A percentile compares a stretch with the other conserved stretches of the same genome.
These are phyloP conservation scores for Melinaea marsaeus DNA, from an alignment of 2,888 invertebrate genomes.

Conservation along the genomic window DNA sequence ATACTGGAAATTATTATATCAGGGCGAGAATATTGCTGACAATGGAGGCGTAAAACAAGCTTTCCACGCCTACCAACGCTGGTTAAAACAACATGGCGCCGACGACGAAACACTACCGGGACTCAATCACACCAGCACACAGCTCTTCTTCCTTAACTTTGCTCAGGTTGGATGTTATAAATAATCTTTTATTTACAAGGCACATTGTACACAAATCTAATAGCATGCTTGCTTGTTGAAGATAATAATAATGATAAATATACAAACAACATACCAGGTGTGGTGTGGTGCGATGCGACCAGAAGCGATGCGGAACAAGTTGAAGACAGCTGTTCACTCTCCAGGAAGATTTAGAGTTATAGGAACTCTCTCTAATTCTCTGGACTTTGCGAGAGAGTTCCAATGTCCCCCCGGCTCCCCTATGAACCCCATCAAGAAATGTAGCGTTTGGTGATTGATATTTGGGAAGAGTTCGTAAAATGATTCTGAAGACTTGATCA, in stretches of 20 bases:
- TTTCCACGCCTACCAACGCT: conserved; percentile 89
- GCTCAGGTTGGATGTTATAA: conserved; percentile 78
- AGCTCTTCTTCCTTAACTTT: conserved; percentile 94
- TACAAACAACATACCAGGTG: conserved; percentile 60
- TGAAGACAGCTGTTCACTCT: conserved; percentile 90
- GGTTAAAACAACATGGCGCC: conserved; percentile 81
- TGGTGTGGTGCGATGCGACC: conserved; percentile 91
- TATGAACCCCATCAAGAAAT: conserved; percentile 89
- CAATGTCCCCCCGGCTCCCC: conserved; percentile 83
- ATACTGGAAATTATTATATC: conserved; percentile 18
- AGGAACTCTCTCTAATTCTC: conserved; percentile 86
- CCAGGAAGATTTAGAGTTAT: conserved; percentile 89
- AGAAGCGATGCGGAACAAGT: conserved; percentile 86
- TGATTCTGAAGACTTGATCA: too few species aligned
- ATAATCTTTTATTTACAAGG: neutral
- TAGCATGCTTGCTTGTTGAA: neutral
- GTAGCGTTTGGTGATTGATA: conserved; percentile 82
- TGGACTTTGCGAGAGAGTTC: conserved; percentile 86
- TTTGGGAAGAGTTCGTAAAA: too few species aligned
- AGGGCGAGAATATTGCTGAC: conserved; percentile 97
- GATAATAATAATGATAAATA: neutral
- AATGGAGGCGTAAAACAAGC: conserved; percentile 97
- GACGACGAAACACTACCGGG: conserved; percentile 82
- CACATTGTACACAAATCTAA: neutral
- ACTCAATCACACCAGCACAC: conserved; percentile 85